Base-by-base conservation (phyloP, 1,140 invertebrate species). In the Rhyacophila brunnea region DNA sequence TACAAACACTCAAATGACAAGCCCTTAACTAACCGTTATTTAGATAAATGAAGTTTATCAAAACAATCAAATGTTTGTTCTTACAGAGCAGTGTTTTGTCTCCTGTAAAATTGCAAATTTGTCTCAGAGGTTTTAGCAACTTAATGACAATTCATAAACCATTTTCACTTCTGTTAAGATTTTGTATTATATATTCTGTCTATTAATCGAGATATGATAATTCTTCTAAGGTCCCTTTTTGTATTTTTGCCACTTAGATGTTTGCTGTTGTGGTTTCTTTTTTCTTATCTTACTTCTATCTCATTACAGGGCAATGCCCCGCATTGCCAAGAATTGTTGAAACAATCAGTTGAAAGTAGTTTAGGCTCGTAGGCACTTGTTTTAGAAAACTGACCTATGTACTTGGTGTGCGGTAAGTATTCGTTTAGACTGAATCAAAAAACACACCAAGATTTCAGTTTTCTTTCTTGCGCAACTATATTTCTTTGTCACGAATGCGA, bases 331-430 rank as follows among this genome's bases (percentile, higher is more conserved):
- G 60, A 63, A 63, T 63, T 63, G 55, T 63, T 50, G 60, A 63
- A 58, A 63, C 60, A 63, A 63, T 63, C 60, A 63, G 60, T 63
- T 63, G 47, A 58, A 50, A 63, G 54, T 62, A 62, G 56, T 49
- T 48, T 54, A 58, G 51, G 45, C 35, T 54, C 55, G 50, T 54
- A 58, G 55, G 60, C 60, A 62, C 54, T 57, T 28, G 34, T 45
- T n/a, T 11, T 50, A 42, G 60, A 58, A 47, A 45, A 17, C 38
- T 52, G 43, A 23, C 32, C 14, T 36, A 28, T 45, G n/a, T n/a
- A n/a, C n/a, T 47, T 43, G 55, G 52, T 45, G 52, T 38, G 40
- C 38, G 20, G 13, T 17, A 15, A 38, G 46, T 17, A 32, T 51
- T 51, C 23, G 23, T 34, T 51, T 55, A 18, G 36, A 38, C 35